Percentiles rank a stretch among this genome's conserved stretches.
phyloP scores from a whole-genome alignment of 37 sponge, comb jelly and placozoan genomes.

The Geodia barretti region DNA sequence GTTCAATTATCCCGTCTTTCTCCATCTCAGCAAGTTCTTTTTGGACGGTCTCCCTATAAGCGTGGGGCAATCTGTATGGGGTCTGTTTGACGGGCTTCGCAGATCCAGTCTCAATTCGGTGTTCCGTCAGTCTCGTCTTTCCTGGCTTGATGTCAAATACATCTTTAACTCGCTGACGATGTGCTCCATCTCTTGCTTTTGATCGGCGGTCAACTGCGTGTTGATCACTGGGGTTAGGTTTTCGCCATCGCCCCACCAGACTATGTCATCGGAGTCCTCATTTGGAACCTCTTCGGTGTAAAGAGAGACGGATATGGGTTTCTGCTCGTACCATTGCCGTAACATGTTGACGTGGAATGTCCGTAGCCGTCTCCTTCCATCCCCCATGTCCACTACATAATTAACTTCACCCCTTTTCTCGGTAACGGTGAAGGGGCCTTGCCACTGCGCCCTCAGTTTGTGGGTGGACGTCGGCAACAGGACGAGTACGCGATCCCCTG shows the following conservation, averaged over 20 bases:
- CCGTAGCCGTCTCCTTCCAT: conserved; percentile 1
- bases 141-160: conserved; percentile 27
- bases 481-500: conserved; percentile 44
- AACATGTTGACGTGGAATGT: conserved; percentile 49
- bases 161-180: no score
- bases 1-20: conserved; percentile 34
- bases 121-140: conserved; percentile 28
- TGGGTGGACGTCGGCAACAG: conserved; percentile 22
- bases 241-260: no score
- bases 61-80: conserved; percentile 43
- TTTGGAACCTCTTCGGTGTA: not conserved
- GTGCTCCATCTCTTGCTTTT: no score
- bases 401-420: not conserved
- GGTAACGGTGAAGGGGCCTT: conserved; percentile 29
- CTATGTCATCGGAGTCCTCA: not conserved
- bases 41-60: conserved; percentile 16
- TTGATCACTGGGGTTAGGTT: no score
- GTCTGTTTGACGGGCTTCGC: conserved; percentile 17
- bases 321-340: not conserved
- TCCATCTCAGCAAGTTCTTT: conserved; percentile 37
- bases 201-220: no score
- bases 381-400: conserved; percentile 35
- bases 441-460: conserved; percentile 38
- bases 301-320: no score
- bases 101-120: conserved; percentile 7